phyloP scores from a whole-genome alignment of 2,113 vertebrate genomes.

The Hippopotamus amphibius region DNA sequence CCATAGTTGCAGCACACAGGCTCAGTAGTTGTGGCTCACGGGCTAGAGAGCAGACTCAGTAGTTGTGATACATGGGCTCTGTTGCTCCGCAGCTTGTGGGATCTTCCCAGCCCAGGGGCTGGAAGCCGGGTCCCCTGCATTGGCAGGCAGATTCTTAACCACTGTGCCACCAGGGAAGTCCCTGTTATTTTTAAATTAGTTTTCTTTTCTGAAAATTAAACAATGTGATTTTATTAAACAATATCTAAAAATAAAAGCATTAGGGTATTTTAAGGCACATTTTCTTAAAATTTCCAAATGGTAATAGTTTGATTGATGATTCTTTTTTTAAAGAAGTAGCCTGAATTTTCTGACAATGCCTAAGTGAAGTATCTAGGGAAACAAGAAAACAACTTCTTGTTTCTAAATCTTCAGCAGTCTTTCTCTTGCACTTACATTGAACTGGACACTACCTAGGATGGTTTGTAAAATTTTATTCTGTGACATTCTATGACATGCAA shows the following conservation, averaged over 20 bases:
- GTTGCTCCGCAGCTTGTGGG: too few relatives aligned
- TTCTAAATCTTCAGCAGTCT: background rate
- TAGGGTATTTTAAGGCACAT: background rate
- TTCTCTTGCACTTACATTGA: background rate
- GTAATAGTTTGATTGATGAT: background rate
- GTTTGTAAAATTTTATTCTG: background rate
- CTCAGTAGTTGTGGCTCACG: too few relatives aligned
- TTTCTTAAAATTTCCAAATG: slow-evolving; percentile 11
- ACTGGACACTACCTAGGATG: background rate
- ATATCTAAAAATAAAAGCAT: slow-evolving; percentile 14
- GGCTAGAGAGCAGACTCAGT: too few relatives aligned
- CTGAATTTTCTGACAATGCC: background rate
- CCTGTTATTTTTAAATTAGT: background rate
- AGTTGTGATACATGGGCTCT: too few relatives aligned
- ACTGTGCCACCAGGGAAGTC: too few relatives aligned
- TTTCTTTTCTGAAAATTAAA: slow-evolving; percentile 47
- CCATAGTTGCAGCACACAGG: too few relatives aligned
- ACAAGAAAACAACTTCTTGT: background rate
- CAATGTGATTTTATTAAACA: background rate
- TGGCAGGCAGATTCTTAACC: too few relatives aligned
- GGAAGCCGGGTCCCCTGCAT: too few relatives aligned
- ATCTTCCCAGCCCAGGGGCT: too few relatives aligned
- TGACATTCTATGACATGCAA: background rate
- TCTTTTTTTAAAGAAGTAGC: background rate
- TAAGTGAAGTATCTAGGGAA: background rate